Evolutionary conservation across 2,797 vertebrate genomes (phyloP).

Genomic region (Melanotaenia boesemani): DNA sequence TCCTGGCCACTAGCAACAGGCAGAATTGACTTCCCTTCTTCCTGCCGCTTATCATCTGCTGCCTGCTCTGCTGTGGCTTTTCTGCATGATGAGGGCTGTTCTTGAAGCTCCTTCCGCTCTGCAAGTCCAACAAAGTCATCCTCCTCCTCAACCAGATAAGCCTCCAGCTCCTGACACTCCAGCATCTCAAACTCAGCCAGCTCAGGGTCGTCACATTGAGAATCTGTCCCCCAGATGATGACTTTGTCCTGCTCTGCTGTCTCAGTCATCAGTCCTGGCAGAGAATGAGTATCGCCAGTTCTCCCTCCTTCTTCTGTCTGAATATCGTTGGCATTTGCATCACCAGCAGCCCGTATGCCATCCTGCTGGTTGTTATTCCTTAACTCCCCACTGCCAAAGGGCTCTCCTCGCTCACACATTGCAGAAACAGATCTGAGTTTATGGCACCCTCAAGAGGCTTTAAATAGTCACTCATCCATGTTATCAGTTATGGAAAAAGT

Average conservation of each 20-base stretch:
- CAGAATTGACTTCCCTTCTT: conserved; percentile 32
- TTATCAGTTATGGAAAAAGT: conserved; percentile 33
- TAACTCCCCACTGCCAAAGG: conserved; percentile 72
- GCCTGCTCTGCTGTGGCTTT: conserved; percentile 28
- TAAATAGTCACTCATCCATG: conserved; percentile 55
- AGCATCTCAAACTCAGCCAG: conserved; percentile 85
- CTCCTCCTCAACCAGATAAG: conserved; percentile 77
- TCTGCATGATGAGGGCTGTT: conserved; percentile 9
- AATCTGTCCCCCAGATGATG: conserved; percentile 81
- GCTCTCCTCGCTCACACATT: conserved; percentile 76
- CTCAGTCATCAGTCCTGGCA: conserved; percentile 68
- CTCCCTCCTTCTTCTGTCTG: conserved; percentile 66
- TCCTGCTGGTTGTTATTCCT: conserved; percentile 88
- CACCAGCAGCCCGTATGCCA: conserved; percentile 76
- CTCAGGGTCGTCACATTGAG: conserved; percentile 84
- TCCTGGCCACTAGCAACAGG: conserved; percentile 49
- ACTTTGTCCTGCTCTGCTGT: conserved; percentile 82
- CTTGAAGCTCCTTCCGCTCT: conserved; percentile 29
- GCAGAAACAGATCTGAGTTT: conserved; percentile 48
- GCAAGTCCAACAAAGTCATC: conserved; percentile 72
- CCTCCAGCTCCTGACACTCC: conserved; percentile 85
- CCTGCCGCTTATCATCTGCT: conserved; percentile 17
- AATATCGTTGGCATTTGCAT: conserved; percentile 93
- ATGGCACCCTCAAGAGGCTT: conserved; percentile 50
- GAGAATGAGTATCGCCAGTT: conserved; percentile 66